A percentile compares a stretch with the other conserved stretches of the same genome.
Evolutionary conservation across 1,140 invertebrate genomes (phyloP).

Genomic region (Diploscapter pachys): DNA sequence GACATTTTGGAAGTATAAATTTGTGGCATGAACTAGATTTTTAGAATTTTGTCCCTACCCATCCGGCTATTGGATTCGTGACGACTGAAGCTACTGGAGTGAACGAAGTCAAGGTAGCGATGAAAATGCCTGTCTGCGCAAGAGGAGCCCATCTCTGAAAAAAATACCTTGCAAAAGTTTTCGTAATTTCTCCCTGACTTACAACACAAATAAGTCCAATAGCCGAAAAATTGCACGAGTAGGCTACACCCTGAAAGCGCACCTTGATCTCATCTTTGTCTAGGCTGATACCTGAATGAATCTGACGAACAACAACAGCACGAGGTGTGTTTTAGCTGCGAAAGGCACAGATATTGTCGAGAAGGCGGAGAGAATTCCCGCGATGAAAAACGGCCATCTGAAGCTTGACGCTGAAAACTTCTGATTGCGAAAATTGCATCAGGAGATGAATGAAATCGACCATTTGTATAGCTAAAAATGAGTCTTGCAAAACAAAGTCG

Average conservation of each 20-base stretch:
- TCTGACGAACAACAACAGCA: constrained; percentile 16
- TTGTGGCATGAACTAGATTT: constrained; percentile 14
- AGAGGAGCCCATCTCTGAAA: constrained; percentile 31
- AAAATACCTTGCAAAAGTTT: too few relatives aligned
- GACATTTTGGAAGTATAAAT: constrained; percentile 13
- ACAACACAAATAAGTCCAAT: constrained; percentile 26
- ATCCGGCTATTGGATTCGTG: constrained; percentile 31
- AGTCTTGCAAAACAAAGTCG: neutral
- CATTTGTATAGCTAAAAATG: neutral
- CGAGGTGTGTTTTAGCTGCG: constrained; percentile 15
- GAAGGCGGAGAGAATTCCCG: constrained; percentile 25
- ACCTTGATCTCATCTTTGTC: neutral
- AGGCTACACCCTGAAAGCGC: constrained; percentile 32
- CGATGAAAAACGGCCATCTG: constrained; percentile 31
- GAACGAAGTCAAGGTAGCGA: constrained; percentile 29
- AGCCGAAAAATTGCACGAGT: constrained; percentile 30
- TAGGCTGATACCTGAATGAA: constrained; percentile 28
- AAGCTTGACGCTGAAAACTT: neutral
- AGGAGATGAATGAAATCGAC: constrained; percentile 11
- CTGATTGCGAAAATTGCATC: neutral
- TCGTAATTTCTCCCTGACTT: too few relatives aligned
- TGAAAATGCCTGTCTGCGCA: constrained; percentile 28
- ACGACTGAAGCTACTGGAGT: constrained; percentile 24
- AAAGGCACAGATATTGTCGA: constrained; percentile 28
- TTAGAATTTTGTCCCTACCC: constrained; percentile 19